phyloP scores from a whole-genome alignment of 2,797 vertebrate species.

The Synanceia verrucosa region DNA sequence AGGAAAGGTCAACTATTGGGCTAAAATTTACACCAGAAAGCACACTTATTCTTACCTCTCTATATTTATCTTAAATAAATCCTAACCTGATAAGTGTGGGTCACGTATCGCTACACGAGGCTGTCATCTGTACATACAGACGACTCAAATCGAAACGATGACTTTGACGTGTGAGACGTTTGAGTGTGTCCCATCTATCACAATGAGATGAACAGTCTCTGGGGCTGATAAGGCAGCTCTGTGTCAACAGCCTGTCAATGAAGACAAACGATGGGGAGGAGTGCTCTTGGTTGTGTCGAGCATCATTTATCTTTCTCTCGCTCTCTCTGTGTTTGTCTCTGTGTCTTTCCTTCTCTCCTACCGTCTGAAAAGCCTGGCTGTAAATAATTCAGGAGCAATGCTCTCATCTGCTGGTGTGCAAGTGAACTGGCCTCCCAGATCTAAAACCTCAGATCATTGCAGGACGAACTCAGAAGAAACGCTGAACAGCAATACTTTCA shows the following conservation, averaged over 20 bases:
- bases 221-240: constrained; percentile 66
- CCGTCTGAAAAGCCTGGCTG: constrained; percentile 8
- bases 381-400: constrained; percentile 48
- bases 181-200: constrained; percentile 65
- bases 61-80: constrained; percentile 1
- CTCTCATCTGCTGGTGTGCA: constrained; percentile 60
- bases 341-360: constrained; percentile 1
- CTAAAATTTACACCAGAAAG: neutral
- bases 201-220: constrained; percentile 55
- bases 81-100: constrained; percentile 28
- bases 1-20: constrained; percentile 3
- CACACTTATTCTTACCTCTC: neutral
- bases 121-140: constrained; percentile 45
- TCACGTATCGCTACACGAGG: constrained; percentile 4
- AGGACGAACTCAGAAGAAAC: constrained; percentile 8
- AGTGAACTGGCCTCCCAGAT: constrained; percentile 24
- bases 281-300: constrained; percentile 31
- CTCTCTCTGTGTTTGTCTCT: constrained; percentile 3
- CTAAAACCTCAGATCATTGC: neutral
- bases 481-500: neutral
- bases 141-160: constrained; percentile 37
- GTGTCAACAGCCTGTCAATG: constrained; percentile 74
- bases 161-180: constrained; percentile 35
- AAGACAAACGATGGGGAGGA: constrained; percentile 69
- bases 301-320: constrained; percentile 56